Evolutionary conservation across 2,113 vertebrate species (phyloP), one percentile per base, ranked within the genome.

Genomic region (Pygoscelis antarcticus): DNA sequence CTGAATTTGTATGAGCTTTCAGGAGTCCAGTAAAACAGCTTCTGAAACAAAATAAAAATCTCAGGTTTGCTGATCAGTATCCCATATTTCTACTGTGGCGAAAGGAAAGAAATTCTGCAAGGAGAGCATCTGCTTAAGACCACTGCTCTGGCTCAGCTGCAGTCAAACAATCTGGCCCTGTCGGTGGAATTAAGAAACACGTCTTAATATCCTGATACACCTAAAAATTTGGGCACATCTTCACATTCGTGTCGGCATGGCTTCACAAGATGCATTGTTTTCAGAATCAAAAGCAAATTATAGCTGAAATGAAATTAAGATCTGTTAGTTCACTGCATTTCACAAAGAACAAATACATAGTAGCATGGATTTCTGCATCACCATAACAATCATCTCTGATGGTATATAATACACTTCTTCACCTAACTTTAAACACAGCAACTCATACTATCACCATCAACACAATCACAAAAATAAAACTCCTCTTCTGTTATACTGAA

Each of bases 231-330:
- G 44, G 44, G 34, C 62, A 82, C 68, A 75, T 88, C 89, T 88
- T 91, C 72, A 88, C 68, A 54, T 66, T 74, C 51, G 8, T 30
- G 66, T 58, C 82, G 76, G 70, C 84, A 72, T 29, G 54, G 34
- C 32, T 95, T 93, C 80, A 85, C n/a, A 42, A 76, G 79, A 86
- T 36, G 47, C 36, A 75, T 10, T 81, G 57, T 81, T 92, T 93
- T 95, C 66, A 65, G 42, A 75, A 96, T 77, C 85, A 89, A 93
- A 95, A 89, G 20, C 29, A 90, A 97, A 95, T 82, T 5, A 17
- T 69, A 40, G 68, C 8, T 83, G 74, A 91, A 91, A 65, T 47
- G 61, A 96, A 97, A 97, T 93, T 79, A 97, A 97, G 82, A 95
- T 83, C 58, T 91, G 89, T 88, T 92, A 95, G 87, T 93, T 93